phyloP scores from a whole-genome alignment of 2,113 vertebrate species.

The Ranitomeya variabilis region DNA sequence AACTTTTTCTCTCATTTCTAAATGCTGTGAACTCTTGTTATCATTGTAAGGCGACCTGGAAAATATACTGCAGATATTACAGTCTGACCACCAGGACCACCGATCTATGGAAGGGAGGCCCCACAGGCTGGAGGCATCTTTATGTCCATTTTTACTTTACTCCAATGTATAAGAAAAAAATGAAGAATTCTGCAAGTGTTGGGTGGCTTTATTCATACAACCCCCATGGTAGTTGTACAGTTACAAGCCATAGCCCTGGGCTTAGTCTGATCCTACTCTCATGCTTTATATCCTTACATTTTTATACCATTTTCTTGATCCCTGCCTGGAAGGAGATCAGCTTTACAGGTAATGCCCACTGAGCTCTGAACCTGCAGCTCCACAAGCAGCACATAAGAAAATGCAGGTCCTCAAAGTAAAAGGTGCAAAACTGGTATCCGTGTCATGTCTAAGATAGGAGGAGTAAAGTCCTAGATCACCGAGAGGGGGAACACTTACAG shows the following conservation, averaged over 20 bases:
- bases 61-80: background rate
- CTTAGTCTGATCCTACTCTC: background rate
- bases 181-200: background rate
- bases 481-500: too few species aligned
- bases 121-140: background rate
- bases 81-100: background rate
- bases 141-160: background rate
- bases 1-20: too few species aligned
- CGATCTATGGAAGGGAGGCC: background rate
- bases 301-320: background rate
- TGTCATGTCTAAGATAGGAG: too few species aligned
- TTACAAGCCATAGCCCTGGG: background rate
- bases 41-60: background rate
- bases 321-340: too few species aligned
- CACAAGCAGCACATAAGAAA: too few species aligned
- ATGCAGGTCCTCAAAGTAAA: too few species aligned
- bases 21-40: background rate
- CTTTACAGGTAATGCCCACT: too few species aligned
- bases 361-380: too few species aligned
- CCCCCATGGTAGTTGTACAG: background rate
- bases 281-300: background rate
- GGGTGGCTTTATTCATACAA: background rate
- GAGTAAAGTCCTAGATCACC: too few species aligned
- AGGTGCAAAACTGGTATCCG: too few species aligned
- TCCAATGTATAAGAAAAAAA: background rate